phyloP scores from a whole-genome alignment of 2,888 invertebrate genomes.

The Idaea biselata region DNA sequence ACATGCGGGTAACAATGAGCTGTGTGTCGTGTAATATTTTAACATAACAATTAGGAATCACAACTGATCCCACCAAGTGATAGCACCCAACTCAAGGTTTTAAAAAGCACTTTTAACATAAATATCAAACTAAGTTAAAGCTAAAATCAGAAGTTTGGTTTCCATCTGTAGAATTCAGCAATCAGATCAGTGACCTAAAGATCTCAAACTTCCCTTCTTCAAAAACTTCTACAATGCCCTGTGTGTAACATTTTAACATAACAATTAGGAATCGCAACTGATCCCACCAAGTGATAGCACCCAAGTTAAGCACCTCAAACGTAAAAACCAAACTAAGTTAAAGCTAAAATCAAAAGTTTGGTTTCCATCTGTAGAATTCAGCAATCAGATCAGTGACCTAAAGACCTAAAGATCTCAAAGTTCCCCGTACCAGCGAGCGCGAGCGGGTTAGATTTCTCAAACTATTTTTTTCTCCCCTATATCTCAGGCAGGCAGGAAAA shows the following conservation, averaged over 20 bases:
- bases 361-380: slow-evolving; percentile 5
- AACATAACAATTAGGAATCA: too few relatives aligned
- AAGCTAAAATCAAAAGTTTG: slow-evolving; percentile 4
- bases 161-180: slow-evolving; percentile 4
- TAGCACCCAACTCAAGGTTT: too few relatives aligned
- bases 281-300: too few relatives aligned
- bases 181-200: slow-evolving; percentile 13
- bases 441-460: slow-evolving; percentile 20
- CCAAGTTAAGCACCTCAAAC: too few relatives aligned
- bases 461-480: slow-evolving; percentile 19
- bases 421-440: slow-evolving; percentile 17
- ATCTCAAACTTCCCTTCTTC: slow-evolving; percentile 22
- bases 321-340: not conserved
- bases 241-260: too few relatives aligned
- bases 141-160: slow-evolving; percentile 4
- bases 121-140: not conserved
- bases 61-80: too few relatives aligned
- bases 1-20: too few relatives aligned
- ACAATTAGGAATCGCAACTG: too few relatives aligned
- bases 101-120: too few relatives aligned
- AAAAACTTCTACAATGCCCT: too few relatives aligned
- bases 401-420: slow-evolving; percentile 21
- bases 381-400: slow-evolving; percentile 9
- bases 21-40: too few relatives aligned
- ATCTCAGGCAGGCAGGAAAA: slow-evolving; percentile 16